These are phyloP conservation scores for Palythoa caribaeorum DNA, from an alignment of 92 coral and sea anemone genomes.

Conservation along the genomic window DNA sequence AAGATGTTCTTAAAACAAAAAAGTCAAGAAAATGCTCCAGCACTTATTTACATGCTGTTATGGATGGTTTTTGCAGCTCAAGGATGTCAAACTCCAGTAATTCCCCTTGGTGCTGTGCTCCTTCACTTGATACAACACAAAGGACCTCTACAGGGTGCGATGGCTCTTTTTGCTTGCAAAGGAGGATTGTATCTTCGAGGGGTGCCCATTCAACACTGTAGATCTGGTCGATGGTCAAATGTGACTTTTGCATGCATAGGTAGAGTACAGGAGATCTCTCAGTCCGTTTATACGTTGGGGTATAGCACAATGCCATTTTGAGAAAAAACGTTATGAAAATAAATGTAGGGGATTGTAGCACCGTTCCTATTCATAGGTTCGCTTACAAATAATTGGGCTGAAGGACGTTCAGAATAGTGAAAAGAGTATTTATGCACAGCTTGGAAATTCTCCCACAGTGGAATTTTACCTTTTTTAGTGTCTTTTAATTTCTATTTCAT, in stretches of 20 bases:
- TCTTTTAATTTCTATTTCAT: too few species aligned
- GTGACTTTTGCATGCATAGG: not conserved
- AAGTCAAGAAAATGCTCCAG: too few species aligned
- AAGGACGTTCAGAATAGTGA: too few species aligned
- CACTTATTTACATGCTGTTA: too few species aligned
- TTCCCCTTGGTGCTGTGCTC: not conserved
- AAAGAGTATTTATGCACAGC: too few species aligned
- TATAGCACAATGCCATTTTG: not conserved
- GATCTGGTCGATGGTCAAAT: constrained; percentile 20
- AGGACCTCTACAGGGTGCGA: not conserved
- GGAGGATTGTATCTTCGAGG: constrained; percentile 22
- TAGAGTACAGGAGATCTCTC: not conserved
- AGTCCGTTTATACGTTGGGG: not conserved
- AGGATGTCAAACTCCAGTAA: not conserved
- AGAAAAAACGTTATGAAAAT: not conserved
- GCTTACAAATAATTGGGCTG: too few species aligned
- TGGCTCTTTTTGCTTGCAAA: constrained; percentile 11
- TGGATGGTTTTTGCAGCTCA: not conserved
- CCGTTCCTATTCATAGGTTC: too few species aligned
- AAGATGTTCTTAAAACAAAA: too few species aligned
- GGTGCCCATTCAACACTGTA: not conserved
- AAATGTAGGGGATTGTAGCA: too few species aligned
- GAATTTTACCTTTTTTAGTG: too few species aligned
- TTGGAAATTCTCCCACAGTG: too few species aligned
- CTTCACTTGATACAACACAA: not conserved